phyloP scores from a whole-genome alignment of 2,113 vertebrate species.

The Proterorhinus semilunaris region DNA sequence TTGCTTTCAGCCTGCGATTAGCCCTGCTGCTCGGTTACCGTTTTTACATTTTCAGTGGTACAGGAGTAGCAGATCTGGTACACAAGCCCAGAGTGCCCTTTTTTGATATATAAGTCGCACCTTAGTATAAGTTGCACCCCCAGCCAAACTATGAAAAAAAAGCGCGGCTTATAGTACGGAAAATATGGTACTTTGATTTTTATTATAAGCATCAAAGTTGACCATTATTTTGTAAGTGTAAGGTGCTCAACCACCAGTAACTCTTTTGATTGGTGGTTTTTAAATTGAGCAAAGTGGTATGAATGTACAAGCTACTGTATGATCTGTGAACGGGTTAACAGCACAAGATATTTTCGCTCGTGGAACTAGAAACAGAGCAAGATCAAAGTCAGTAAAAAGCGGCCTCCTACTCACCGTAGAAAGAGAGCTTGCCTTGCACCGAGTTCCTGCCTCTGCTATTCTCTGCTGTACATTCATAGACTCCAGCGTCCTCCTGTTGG shows the following conservation, averaged over 20 bases:
- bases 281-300: slow-evolving; percentile 22
- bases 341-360: slow-evolving; percentile 6
- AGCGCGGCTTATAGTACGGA: too few species aligned
- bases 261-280: neutral
- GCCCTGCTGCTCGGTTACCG: too few species aligned
- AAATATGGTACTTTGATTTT: too few species aligned
- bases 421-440: slow-evolving; percentile 87
- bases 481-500: slow-evolving; percentile 87
- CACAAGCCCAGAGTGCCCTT: too few species aligned
- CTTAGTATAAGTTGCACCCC: too few species aligned
- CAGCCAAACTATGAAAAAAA: too few species aligned
- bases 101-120: too few species aligned
- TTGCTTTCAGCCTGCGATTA: too few species aligned
- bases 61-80: too few species aligned
- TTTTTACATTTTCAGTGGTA: too few species aligned
- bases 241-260: slow-evolving; percentile 19
- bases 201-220: too few species aligned
- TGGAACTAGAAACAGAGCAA: slow-evolving; percentile 2
- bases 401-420: slow-evolving; percentile 83
- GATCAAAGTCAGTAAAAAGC: slow-evolving; percentile 42
- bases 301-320: slow-evolving; percentile 17
- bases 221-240: too few species aligned
- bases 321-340: slow-evolving; percentile 20
- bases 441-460: slow-evolving; percentile 88
- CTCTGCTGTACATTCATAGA: slow-evolving; percentile 89